Base-by-base conservation (phyloP, 2,888 invertebrate species). In the Eilema sororculum region DNA sequence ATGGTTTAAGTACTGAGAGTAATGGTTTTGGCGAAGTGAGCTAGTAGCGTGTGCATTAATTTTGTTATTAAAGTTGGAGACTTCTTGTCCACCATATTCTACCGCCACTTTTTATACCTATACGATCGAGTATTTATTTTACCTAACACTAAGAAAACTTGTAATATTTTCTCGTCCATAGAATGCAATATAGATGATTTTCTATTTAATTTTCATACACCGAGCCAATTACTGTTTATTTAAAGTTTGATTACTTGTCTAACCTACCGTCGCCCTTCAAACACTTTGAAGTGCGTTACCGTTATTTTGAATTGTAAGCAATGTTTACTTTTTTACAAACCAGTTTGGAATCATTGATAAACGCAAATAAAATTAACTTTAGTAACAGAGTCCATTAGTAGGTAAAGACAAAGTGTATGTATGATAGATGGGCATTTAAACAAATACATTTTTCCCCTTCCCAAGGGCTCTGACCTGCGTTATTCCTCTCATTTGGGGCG, bases 401-500 rank as follows among this genome's bases (percentile, higher is more conserved):
- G 30, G 41, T 24, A 68, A 68, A 33, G 28, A 60, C 60, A 56
- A 56, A 67, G 57, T 61, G 66, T 72, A 70, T 57, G 70, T 79
- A 84, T 89, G 88, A 88, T 86, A 82, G 85, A 89, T 87, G 85
- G 81, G 41, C 77, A 79, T 80, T 83, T 84, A 86, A 86, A 86
- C 81, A 87, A 87, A 87, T 88, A 87, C 76, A 85, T 81, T 87
- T 85, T 84, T 82, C 80, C 83, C 80, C 78, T 84, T 66, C 77
- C 71, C 64, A 69, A 73, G 69, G 74, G 76, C 67, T 72, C 69
- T 72, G 81, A 77, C 64, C 78, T 76, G 78, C 82, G 82, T 81
- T 83, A 84, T 79, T 83, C 79, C 79, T 80, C 79, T 81, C 79
- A 83, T 84, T 86, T 79, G 78, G 80, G 73, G 74, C 81, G 77